Evolutionary conservation across 2,797 vertebrate species (phyloP), one percentile per base, ranked within the genome.

Genomic region (Lagorchestes hirsutus): DNA sequence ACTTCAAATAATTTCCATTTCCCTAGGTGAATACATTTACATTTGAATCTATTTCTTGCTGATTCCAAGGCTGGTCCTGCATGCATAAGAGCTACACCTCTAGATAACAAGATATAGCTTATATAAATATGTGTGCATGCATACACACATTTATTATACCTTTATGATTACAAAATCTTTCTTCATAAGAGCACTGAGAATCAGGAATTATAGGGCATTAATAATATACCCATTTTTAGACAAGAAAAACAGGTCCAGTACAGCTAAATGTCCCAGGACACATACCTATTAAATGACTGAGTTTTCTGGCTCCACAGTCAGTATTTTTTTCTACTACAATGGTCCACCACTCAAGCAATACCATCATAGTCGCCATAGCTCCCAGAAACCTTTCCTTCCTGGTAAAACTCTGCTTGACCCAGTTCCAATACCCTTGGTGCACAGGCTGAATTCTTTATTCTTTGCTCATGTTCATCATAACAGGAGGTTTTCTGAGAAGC

Each of bases 381-480:
- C 62, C 31, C 55, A 92, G 93, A 95, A 95, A 91, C 5, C 31
- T 34, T 92, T 28, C 31, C 6, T 1, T 94, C 6, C 1, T 94
- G n/a, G 16, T 2, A 59, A 95, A 92, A 6, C 4, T 34, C 46
- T 62, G 52, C 82, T 14, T 14, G 59, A 14, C 4, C 52, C 2
- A 90, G 1, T 34, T 90, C 24, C 16, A 57, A 55, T 59, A 31
- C 40, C 95, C 95, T 87, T 91, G 82, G 46, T 55, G 10, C 57
- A 92, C 50, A 50, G 4, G 0, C 82, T 92, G 34, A 3, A 9
- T 74, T 62, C 10, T 1, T 92, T 57, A 67, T 91, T 90, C 50
- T 93, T 52, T 94, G 59, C 58, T 94, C 58, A 92, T 93, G 90
- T 97, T 96, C 95, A 2, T 95, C 96, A 92, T 95, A 46, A 87